phyloP scores from a whole-genome alignment of 2,797 vertebrate species.

The Acanthornis magna region DNA sequence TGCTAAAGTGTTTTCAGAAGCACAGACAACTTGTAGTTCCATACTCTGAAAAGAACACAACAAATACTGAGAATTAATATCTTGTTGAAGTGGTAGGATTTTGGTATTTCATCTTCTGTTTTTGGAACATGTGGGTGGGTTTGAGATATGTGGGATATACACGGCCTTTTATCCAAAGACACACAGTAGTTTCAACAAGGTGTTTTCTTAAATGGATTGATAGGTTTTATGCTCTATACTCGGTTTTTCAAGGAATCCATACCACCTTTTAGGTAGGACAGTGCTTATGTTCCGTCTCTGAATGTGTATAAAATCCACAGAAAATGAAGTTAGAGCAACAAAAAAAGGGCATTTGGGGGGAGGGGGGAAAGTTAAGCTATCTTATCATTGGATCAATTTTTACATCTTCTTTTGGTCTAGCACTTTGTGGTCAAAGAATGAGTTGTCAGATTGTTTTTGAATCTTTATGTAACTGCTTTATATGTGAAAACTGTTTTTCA shows the following conservation, averaged over 20 bases:
- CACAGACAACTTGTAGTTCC: background rate
- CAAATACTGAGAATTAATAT: background rate
- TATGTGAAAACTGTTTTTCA: conserved; percentile 57
- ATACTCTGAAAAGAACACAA: background rate
- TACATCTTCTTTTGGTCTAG: conserved; percentile 20
- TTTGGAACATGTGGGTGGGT: background rate
- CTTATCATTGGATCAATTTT: background rate
- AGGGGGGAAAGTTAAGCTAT: background rate
- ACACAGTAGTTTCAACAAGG: background rate
- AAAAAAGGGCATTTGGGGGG: background rate
- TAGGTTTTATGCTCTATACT: background rate
- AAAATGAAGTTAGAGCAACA: background rate
- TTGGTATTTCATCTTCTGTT: background rate
- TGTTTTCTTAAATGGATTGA: background rate
- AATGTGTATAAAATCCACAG: background rate
- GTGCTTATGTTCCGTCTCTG: background rate
- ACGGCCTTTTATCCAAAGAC: background rate
- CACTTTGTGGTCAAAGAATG: conserved; percentile 16
- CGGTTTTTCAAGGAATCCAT: background rate
- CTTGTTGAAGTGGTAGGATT: background rate
- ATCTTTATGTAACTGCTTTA: conserved; percentile 17
- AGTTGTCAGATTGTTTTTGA: conserved; percentile 19
- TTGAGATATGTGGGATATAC: background rate
- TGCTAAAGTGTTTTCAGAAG: background rate
- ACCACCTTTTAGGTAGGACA: background rate